phyloP scores from a whole-genome alignment of 2,888 invertebrate genomes.

The Caenorhabditis japonica region DNA sequence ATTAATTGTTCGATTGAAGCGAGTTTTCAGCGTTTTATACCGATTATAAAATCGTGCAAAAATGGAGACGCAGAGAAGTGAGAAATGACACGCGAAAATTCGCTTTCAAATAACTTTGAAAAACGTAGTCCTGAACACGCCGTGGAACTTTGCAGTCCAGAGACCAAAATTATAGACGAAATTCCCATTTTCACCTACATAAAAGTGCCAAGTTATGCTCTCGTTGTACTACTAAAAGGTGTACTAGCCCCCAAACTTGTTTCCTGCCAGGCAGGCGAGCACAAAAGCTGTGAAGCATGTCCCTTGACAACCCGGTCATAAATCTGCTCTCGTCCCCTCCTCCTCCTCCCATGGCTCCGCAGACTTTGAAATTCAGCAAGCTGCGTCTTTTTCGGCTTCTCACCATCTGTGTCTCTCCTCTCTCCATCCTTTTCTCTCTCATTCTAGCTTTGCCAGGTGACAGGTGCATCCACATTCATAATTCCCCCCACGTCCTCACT shows the following conservation, averaged over 20 bases:
- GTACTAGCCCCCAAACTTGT: not conserved
- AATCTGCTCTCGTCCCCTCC: not conserved
- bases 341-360: not conserved
- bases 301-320: not conserved
- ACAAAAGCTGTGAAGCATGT: too few relatives aligned
- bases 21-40: too few relatives aligned
- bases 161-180: too few relatives aligned
- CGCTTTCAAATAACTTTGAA: too few relatives aligned
- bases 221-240: not conserved
- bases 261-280: not conserved
- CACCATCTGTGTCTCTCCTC: conserved; percentile 5
- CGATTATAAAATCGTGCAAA: too few relatives aligned
- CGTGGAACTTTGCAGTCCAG: too few relatives aligned
- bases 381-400: conserved; percentile 13
- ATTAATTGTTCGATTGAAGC: too few relatives aligned
- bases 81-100: too few relatives aligned
- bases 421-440: conserved; percentile 6
- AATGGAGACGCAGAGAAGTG: too few relatives aligned
- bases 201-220: too few relatives aligned
- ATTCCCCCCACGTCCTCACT: not conserved
- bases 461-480: conserved; percentile 33
- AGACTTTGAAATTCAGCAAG: not conserved
- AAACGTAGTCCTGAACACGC: too few relatives aligned
- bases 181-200: too few relatives aligned
- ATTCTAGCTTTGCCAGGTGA: conserved; percentile 10